Conservation (phyloP, 2,113 vertebrate genomes). For the Archocentrus centrarchus region DNA sequence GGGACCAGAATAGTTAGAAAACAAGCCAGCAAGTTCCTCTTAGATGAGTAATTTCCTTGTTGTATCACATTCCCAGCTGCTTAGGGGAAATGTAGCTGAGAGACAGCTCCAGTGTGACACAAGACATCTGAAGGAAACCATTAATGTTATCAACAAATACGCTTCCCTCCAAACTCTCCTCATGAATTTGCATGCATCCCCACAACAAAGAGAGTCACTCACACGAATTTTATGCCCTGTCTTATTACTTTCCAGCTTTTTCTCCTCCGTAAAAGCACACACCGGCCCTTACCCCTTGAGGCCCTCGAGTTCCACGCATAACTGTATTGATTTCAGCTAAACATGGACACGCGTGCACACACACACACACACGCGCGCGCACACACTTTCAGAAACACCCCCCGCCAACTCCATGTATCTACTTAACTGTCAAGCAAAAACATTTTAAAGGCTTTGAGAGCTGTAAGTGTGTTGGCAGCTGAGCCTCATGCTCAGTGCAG, state of each 20-base stretch:
- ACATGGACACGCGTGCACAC: conserved; percentile 37
- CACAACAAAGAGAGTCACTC: conserved; percentile 24
- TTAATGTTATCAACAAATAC: background rate
- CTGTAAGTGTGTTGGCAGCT: conserved; percentile 48
- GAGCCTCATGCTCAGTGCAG: conserved; percentile 12
- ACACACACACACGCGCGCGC: background rate
- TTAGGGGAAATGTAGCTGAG: conserved; percentile 35
- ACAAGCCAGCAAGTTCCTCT: conserved; percentile 58
- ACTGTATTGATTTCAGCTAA: conserved; percentile 75
- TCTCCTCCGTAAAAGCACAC: conserved; percentile 11
- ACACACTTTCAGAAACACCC: conserved; percentile 42
- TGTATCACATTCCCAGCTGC: conserved; percentile 68
- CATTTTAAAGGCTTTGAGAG: conserved; percentile 56
- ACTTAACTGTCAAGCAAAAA: conserved; percentile 26
- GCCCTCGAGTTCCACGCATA: conserved; percentile 67
- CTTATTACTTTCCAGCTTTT: conserved; percentile 34
- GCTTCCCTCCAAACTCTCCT: background rate
- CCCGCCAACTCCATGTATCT: conserved; percentile 24
- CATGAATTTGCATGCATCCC: conserved; percentile 20
- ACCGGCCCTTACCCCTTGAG: conserved; percentile 31
- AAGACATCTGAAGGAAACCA: conserved; percentile 38
- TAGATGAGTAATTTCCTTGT: conserved; percentile 71
- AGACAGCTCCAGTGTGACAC: conserved; percentile 24
- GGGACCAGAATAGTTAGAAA: conserved; percentile 44
- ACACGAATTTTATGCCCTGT: conserved; percentile 26